These are phyloP conservation scores for Schizopygopsis malacanthus DNA, from an alignment of 2,797 vertebrate genomes.

Conservation along the genomic window DNA sequence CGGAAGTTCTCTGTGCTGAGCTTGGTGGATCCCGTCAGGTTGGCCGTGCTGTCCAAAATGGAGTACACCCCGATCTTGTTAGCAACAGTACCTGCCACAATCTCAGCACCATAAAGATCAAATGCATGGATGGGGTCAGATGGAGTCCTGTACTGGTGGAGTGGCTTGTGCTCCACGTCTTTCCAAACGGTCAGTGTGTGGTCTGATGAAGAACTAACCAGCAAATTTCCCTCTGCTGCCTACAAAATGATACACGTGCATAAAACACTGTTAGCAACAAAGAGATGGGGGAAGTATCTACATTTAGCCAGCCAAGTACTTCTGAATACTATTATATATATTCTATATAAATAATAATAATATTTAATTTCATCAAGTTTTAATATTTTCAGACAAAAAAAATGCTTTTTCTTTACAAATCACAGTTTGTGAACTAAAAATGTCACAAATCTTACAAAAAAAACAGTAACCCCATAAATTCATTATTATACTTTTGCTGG, in stretches of 20 bases:
- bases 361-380: background rate
- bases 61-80: slow-evolving; percentile 98
- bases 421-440: background rate
- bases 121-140: slow-evolving; percentile 95
- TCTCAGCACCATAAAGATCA: slow-evolving; percentile 90
- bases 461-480: background rate
- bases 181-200: slow-evolving; percentile 95
- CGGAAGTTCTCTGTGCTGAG: slow-evolving; percentile 98
- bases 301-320: too few relatives aligned
- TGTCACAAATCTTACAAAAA: background rate
- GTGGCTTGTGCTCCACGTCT: slow-evolving; percentile 93
- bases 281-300: background rate
- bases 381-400: background rate
- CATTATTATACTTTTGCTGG: background rate
- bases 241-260: slow-evolving; percentile 66
- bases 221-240: slow-evolving; percentile 90
- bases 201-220: slow-evolving; percentile 95
- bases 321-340: background rate
- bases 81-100: slow-evolving; percentile 92
- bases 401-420: background rate
- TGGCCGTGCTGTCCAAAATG: slow-evolving; percentile 87
- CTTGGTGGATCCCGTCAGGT: slow-evolving; percentile 88
- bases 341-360: background rate
- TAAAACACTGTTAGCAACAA: background rate
- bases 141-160: slow-evolving; percentile 90